Conservation (phyloP, 2,797 vertebrate species). For the Periparus ater region DNA sequence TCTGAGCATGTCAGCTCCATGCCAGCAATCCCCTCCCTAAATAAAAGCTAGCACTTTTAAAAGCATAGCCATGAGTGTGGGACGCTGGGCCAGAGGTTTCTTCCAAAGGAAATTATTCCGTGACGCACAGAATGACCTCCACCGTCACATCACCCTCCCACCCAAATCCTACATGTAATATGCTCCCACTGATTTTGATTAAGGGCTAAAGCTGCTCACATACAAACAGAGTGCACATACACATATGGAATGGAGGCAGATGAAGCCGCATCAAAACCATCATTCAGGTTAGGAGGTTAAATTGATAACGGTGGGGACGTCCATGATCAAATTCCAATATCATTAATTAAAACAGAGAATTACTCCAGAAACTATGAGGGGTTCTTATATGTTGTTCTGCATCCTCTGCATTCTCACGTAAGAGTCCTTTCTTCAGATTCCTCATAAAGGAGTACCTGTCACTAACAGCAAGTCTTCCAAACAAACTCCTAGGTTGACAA, state of each 20-base stretch:
- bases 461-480: neutral
- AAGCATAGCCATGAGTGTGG: neutral
- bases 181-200: neutral
- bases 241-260: neutral
- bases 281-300: neutral
- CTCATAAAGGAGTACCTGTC: neutral
- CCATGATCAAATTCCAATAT: neutral
- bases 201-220: neutral
- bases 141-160: neutral
- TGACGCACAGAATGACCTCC: slow-evolving; percentile 2
- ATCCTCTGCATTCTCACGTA: neutral
- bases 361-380: neutral
- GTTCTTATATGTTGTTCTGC: neutral
- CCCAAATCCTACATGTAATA: neutral
- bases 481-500: neutral
- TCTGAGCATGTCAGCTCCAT: neutral
- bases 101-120: slow-evolving; percentile 21
- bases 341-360: neutral
- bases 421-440: neutral
- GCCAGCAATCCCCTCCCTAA: neutral
- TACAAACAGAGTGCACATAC: neutral
- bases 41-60: neutral
- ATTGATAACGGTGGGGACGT: rapidly evolving
- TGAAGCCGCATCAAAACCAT: neutral
- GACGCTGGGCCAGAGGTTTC: neutral